phyloP scores from a whole-genome alignment of 2,113 vertebrate species.

The Pandion haliaetus region DNA sequence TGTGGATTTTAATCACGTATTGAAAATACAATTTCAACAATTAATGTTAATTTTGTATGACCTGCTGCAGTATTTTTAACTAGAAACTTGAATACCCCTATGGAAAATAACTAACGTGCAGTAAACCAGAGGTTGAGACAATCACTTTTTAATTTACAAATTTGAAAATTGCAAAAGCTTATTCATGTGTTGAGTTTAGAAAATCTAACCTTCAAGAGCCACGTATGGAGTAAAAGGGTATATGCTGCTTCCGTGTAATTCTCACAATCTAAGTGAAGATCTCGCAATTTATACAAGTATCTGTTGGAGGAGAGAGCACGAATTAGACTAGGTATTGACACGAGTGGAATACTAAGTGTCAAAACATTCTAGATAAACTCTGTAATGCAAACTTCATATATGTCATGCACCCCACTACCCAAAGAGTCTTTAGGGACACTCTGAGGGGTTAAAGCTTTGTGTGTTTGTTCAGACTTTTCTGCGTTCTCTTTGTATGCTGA shows the following conservation, averaged over 20 bases:
- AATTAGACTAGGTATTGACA: not conserved
- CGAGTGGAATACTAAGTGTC: not conserved
- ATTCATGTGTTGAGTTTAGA: not conserved
- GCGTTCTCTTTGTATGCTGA: not conserved
- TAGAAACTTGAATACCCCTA: not conserved
- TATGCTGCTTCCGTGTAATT: constrained; percentile 97
- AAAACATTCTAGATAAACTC: not conserved
- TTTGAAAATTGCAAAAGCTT: not conserved
- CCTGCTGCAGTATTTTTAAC: not conserved
- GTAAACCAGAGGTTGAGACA: not conserved
- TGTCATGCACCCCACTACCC: not conserved
- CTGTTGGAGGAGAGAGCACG: constrained; percentile 64
- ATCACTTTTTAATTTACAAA: not conserved
- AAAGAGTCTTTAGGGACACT: not conserved
- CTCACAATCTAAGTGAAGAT: constrained; percentile 95
- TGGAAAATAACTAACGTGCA: not conserved
- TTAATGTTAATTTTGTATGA: not conserved
- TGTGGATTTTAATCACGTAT: not conserved
- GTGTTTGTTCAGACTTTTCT: not conserved
- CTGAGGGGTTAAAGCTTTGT: not conserved
- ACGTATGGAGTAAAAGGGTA: constrained; percentile 91
- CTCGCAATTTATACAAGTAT: constrained; percentile 94
- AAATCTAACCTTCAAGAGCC: constrained; percentile 88
- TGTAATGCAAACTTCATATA: not conserved
- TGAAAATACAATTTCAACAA: not conserved